Evolutionary conservation across 1,140 invertebrate genomes (phyloP).

Genomic region (Sarcophaga bullata): DNA sequence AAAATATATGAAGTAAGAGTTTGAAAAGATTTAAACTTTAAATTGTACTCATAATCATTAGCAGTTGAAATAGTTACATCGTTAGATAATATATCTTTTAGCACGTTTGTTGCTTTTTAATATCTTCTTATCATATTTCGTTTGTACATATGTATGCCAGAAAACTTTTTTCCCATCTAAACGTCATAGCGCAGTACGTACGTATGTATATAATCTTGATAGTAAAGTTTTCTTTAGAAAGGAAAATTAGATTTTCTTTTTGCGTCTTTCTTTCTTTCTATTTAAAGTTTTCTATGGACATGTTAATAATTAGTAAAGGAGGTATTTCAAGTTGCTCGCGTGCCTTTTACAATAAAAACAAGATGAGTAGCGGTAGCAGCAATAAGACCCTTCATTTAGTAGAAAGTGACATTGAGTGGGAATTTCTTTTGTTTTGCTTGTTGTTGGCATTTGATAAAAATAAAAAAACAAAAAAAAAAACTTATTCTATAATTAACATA

Average conservation of each 20-base stretch:
- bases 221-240: background rate
- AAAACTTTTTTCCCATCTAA: too few species aligned
- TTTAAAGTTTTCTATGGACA: background rate
- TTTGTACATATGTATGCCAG: too few species aligned
- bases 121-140: too few species aligned
- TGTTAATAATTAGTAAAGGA: conserved; percentile 10
- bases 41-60: too few species aligned
- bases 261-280: background rate
- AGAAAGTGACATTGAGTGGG: conserved; percentile 23
- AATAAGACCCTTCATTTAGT: conserved; percentile 18
- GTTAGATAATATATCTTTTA: background rate
- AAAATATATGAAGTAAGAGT: too few species aligned
- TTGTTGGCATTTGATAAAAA: background rate
- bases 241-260: conserved; percentile 24
- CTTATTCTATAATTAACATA: conserved; percentile 25
- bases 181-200: too few species aligned
- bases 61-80: background rate
- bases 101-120: background rate
- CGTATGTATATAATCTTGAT: too few species aligned
- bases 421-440: background rate
- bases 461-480: background rate
- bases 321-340: conserved; percentile 24
- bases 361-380: background rate
- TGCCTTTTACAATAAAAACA: conserved; percentile 19
- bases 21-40: too few species aligned